Conservation (phyloP, 2,888 invertebrate species). For the Clepsis dumicolana region DNA sequence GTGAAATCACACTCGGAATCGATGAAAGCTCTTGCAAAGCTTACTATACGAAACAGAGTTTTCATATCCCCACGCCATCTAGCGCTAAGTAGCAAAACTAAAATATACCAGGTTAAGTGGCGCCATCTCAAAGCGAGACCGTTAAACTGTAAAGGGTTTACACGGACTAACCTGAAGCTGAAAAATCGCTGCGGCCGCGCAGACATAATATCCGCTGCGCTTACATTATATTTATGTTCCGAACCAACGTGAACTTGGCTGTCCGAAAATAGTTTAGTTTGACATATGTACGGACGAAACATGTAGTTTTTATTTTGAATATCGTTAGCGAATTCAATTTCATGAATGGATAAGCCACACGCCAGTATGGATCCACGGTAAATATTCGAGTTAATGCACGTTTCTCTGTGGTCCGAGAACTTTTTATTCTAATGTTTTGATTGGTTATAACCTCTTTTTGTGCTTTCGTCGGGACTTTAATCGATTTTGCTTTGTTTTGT, state of each 20-base stretch:
- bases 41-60: conserved; percentile 3
- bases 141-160: conserved; percentile 16
- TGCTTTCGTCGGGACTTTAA: conserved; percentile 52
- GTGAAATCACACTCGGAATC: not conserved
- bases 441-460: conserved; percentile 72
- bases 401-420: conserved; percentile 54
- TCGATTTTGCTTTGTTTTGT: conserved; percentile 46
- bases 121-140: conserved; percentile 59
- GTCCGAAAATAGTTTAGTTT: conserved; percentile 83
- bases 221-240: conserved; percentile 67
- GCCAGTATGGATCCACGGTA: conserved; percentile 80
- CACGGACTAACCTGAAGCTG: conserved; percentile 50
- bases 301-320: conserved; percentile 84
- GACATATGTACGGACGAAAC: conserved; percentile 81
- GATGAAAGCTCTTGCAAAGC: conserved; percentile 25
- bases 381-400: conserved; percentile 64
- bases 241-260: conserved; percentile 80
- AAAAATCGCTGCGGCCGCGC: conserved; percentile 47
- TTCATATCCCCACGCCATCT: conserved; percentile 53
- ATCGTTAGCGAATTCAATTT: conserved; percentile 73
- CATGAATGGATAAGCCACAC: conserved; percentile 66
- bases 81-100: conserved; percentile 46
- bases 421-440: conserved; percentile 69
- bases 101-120: conserved; percentile 24
- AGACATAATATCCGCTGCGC: conserved; percentile 45